Percentiles rank a stretch among this genome's conserved stretches.
These are phyloP conservation scores for Onthophagus sagittarius DNA, from an alignment of 2,888 invertebrate genomes.

Conservation along the genomic window DNA sequence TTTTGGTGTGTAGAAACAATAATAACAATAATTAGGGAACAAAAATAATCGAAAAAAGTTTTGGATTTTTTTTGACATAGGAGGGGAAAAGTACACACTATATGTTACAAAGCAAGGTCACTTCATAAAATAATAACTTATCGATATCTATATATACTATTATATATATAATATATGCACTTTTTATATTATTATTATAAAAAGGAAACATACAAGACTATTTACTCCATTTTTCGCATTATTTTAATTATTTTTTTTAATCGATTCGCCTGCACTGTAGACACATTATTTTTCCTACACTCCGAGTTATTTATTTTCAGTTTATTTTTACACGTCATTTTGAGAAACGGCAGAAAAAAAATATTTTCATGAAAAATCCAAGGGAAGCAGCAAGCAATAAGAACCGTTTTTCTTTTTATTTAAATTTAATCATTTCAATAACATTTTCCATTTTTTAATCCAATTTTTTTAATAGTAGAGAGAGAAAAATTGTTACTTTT, in stretches of 20 bases:
- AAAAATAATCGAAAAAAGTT: conserved; percentile 21
- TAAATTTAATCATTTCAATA: not conserved
- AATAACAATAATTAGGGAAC: conserved; percentile 23
- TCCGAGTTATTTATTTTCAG: conserved; percentile 1
- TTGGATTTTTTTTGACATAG: conserved; percentile 33
- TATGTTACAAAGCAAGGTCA: conserved; percentile 60
- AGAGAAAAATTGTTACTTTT: conserved; percentile 6
- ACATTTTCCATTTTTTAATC: not conserved
- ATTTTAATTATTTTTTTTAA: conserved; percentile 26
- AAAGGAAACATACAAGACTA: conserved; percentile 45
- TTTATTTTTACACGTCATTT: conserved; percentile 22
- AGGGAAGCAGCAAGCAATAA: conserved; percentile 33
- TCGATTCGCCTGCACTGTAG: conserved; percentile 33
- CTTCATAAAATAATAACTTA: conserved; percentile 58
- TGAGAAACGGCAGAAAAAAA: conserved; percentile 16
- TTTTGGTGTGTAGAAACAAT: conserved; percentile 6
- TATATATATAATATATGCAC: conserved; percentile 33
- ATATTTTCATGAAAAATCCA: conserved; percentile 5
- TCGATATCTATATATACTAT: conserved; percentile 48
- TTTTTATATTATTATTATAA: conserved; percentile 40
- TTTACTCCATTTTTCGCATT: conserved; percentile 14
- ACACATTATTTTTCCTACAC: not conserved
- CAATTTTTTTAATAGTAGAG: not conserved
- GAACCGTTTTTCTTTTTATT: conserved; percentile 18
- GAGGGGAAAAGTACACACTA: conserved; percentile 44